A percentile compares a stretch with the other conserved stretches of the same genome.
phyloP scores from a whole-genome alignment of 2,797 vertebrate species.

The Thunnus albacares region DNA sequence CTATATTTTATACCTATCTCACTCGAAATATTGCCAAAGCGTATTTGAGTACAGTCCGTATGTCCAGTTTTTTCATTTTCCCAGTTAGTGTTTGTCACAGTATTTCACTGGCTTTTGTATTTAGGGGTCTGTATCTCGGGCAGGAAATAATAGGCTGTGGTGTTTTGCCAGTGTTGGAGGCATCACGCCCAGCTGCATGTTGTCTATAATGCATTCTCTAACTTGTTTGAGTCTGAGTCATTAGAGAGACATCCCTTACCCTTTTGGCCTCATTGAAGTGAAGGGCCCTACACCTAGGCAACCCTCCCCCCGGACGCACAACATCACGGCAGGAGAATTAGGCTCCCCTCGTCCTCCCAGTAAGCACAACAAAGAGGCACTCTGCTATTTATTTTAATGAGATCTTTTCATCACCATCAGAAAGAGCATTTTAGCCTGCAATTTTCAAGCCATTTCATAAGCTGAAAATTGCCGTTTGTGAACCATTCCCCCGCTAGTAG shows the following conservation, averaged over 20 bases:
- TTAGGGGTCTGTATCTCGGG: conserved; percentile 50
- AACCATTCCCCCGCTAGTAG: conserved; percentile 84
- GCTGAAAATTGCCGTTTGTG: conserved; percentile 88
- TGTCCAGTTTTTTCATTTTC: conserved; percentile 51
- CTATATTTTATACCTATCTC: conserved; percentile 62
- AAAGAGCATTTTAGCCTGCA: conserved; percentile 89
- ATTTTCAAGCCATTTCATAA: conserved; percentile 89
- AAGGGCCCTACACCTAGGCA: conserved; percentile 85
- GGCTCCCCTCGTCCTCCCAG: conserved; percentile 83
- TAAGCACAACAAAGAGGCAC: conserved; percentile 89
- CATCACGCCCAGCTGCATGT: conserved; percentile 76
- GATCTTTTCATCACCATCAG: conserved; percentile 90
- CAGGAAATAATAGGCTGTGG: conserved; percentile 63
- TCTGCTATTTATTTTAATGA: conserved; percentile 91
- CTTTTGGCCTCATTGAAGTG: conserved; percentile 87
- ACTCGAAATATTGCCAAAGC: conserved; percentile 49
- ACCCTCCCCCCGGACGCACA: conserved; percentile 67
- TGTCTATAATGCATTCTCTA: conserved; percentile 82
- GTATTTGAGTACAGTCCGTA: conserved; percentile 56
- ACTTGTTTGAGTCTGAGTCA: conserved; percentile 84
- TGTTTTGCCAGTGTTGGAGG: conserved; percentile 73
- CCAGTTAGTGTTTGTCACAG: conserved; percentile 50
- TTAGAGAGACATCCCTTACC: conserved; percentile 87
- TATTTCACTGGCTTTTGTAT: conserved; percentile 70
- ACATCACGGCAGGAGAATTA: conserved; percentile 84